Evolutionary conservation across 2,113 vertebrate species (phyloP).

Genomic region (Tilapia sparmanii): DNA sequence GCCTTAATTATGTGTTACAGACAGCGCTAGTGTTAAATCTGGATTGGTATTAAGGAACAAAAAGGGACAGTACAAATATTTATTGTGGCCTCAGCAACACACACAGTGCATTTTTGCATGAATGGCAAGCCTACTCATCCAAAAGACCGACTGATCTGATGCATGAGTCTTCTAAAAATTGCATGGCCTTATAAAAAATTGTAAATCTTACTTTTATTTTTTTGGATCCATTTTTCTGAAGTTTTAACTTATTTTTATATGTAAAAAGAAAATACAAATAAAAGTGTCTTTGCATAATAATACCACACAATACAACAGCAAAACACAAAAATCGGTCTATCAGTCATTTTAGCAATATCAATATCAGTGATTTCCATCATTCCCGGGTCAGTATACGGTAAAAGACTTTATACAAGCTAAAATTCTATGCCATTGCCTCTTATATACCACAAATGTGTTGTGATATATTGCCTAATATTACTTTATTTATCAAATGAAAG

Average conservation of each 20-base stretch:
- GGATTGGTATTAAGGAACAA: slow-evolving; percentile 57
- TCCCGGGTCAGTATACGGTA: slow-evolving; percentile 45
- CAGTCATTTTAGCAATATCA: slow-evolving; percentile 53
- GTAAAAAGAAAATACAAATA: slow-evolving; percentile 39
- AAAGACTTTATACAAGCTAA: slow-evolving; percentile 60
- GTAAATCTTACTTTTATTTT: slow-evolving; percentile 58
- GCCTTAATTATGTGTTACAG: slow-evolving; percentile 63
- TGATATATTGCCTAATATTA: slow-evolving; percentile 64
- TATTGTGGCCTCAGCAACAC: slow-evolving; percentile 67
- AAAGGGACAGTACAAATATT: slow-evolving; percentile 55
- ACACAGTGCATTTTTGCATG: slow-evolving; percentile 65
- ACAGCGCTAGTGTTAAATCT: slow-evolving; percentile 60
- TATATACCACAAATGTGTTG: slow-evolving; percentile 65
- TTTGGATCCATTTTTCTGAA: slow-evolving; percentile 52
- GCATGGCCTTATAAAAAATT: slow-evolving; percentile 69
- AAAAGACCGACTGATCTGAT: slow-evolving; percentile 52
- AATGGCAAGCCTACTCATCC: slow-evolving; percentile 57
- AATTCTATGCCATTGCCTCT: slow-evolving; percentile 67
- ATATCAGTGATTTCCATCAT: slow-evolving; percentile 43
- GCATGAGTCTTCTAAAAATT: slow-evolving; percentile 61
- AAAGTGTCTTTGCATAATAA: slow-evolving; percentile 54
- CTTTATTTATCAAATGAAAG: slow-evolving; percentile 69
- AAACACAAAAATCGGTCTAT: slow-evolving; percentile 53
- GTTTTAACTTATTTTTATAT: slow-evolving; percentile 70
- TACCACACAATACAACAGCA: slow-evolving; percentile 44